A percentile compares a stretch with the other conserved stretches of the same genome.
These are phyloP conservation scores for Sebastes umbrosus DNA, from an alignment of 2,797 vertebrate genomes.

Conservation along the genomic window DNA sequence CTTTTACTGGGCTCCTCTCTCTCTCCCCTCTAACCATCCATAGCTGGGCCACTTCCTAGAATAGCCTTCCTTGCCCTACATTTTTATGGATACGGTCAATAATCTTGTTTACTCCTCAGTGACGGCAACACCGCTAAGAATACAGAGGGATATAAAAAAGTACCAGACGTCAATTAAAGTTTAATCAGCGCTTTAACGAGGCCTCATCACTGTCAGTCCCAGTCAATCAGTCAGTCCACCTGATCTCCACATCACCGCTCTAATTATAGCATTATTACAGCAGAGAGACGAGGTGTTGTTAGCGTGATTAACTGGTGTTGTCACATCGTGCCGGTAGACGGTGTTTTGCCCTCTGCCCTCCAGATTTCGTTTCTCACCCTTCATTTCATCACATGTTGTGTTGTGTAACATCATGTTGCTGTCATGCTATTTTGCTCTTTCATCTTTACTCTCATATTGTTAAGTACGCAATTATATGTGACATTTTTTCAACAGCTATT, in stretches of 20 bases:
- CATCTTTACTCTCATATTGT: background rate
- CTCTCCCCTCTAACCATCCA: conserved; percentile 21
- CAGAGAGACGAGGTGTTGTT: conserved; percentile 12
- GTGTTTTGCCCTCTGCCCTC: background rate
- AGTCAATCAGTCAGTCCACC: conserved; percentile 19
- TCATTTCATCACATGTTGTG: background rate
- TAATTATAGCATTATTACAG: conserved; percentile 19
- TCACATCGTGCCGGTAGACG: background rate
- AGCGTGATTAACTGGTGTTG: conserved; percentile 23
- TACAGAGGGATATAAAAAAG: conserved; percentile 38
- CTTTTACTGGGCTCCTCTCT: conserved; percentile 21
- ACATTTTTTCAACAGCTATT: background rate
- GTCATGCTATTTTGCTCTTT: background rate
- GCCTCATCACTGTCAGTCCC: conserved; percentile 1
- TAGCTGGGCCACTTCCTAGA: conserved; percentile 41
- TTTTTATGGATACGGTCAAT: conserved; percentile 47
- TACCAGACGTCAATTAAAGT: conserved; percentile 29
- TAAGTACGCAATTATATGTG: background rate
- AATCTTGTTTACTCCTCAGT: conserved; percentile 42
- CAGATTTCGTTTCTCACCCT: background rate
- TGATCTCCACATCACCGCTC: conserved; percentile 35
- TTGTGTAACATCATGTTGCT: background rate
- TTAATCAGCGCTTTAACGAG: conserved; percentile 42
- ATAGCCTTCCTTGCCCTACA: conserved; percentile 42
- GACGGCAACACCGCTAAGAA: conserved; percentile 18